These are phyloP conservation scores for Myripristis jacobus DNA, from an alignment of 2,797 vertebrate species.

Conservation along the genomic window DNA sequence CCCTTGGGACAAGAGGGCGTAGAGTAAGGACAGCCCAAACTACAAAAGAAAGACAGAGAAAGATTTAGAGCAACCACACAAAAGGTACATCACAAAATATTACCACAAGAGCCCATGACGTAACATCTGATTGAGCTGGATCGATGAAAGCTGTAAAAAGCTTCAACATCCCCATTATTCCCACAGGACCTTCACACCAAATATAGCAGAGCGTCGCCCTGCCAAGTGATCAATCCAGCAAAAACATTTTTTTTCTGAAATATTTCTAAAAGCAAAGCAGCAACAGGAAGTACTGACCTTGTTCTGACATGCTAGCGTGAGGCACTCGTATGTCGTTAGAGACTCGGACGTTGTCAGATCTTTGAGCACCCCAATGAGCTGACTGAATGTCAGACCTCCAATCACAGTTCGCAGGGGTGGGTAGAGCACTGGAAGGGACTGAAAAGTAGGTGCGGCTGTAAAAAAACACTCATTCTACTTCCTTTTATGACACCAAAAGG, in stretches of 20 bases:
- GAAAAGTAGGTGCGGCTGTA: slow-evolving; percentile 23
- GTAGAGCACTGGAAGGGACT: slow-evolving; percentile 92
- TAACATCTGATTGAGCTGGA: too few species aligned
- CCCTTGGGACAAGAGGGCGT: slow-evolving; percentile 92
- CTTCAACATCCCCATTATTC: too few species aligned
- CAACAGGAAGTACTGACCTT: slow-evolving; percentile 81
- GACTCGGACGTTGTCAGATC: slow-evolving; percentile 81
- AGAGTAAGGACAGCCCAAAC: slow-evolving; percentile 96
- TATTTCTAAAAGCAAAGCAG: not conserved
- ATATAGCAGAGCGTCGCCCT: too few species aligned
- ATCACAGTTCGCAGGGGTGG: slow-evolving; percentile 86
- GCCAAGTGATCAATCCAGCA: not conserved
- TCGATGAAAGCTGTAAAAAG: too few species aligned
- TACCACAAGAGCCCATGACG: too few species aligned
- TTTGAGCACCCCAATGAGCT: slow-evolving; percentile 88
- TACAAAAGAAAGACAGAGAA: slow-evolving; percentile 50
- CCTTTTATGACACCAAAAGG: not conserved
- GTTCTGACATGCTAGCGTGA: slow-evolving; percentile 90
- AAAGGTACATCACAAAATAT: too few species aligned
- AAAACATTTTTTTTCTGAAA: too few species aligned
- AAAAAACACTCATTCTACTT: too few species aligned
- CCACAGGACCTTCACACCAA: not conserved
- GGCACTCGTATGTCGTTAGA: slow-evolving; percentile 72
- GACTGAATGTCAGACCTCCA: slow-evolving; percentile 85
- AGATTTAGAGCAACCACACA: too few species aligned